These are phyloP conservation scores for Cosmorhoe ocellata DNA, from an alignment of 2,888 invertebrate species.

Conservation along the genomic window DNA sequence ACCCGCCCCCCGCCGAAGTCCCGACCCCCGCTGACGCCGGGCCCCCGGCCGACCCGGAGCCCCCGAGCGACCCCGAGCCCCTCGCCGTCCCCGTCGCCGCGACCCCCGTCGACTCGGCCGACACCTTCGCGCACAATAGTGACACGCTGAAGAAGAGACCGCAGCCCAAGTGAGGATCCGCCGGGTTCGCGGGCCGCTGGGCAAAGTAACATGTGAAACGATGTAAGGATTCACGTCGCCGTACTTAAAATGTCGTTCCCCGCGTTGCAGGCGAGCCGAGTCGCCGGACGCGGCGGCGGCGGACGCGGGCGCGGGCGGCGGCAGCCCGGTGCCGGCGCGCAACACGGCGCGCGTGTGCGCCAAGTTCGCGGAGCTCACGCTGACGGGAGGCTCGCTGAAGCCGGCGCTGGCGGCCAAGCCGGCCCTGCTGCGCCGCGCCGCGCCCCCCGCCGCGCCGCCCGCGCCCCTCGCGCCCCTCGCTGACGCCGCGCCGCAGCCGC, in stretches of 20 bases:
- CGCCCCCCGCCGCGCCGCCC: constrained; percentile 38
- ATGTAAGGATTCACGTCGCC: no score
- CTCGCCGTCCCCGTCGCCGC: constrained; percentile 29
- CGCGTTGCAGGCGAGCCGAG: constrained; percentile 6
- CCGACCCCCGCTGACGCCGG: constrained; percentile 40
- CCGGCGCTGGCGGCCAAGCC: constrained; percentile 92
- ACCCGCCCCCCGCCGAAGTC: constrained; percentile 43
- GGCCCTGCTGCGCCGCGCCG: constrained; percentile 84
- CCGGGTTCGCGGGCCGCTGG: no score
- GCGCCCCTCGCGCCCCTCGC: constrained; percentile 25
- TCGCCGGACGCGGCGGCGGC: constrained; percentile 14
- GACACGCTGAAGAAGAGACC: constrained; percentile 66
- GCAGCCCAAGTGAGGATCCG: constrained; percentile 42
- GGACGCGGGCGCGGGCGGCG: constrained; percentile 24
- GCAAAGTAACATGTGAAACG: no score
- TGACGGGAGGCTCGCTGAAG: constrained; percentile 85
- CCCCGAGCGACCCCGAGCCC: constrained; percentile 34
- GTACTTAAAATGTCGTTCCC: background rate
- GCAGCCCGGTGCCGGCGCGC: constrained; percentile 80
- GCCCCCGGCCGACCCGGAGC: no score
- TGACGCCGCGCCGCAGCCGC: background rate
- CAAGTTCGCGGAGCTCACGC: constrained; percentile 84
- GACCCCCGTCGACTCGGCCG: constrained; percentile 52
- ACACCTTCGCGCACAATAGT: constrained; percentile 66
- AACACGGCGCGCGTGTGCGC: constrained; percentile 85